These are phyloP conservation scores for Luehdorfia chinensis DNA, from an alignment of 1,140 invertebrate species.

Conservation along the genomic window DNA sequence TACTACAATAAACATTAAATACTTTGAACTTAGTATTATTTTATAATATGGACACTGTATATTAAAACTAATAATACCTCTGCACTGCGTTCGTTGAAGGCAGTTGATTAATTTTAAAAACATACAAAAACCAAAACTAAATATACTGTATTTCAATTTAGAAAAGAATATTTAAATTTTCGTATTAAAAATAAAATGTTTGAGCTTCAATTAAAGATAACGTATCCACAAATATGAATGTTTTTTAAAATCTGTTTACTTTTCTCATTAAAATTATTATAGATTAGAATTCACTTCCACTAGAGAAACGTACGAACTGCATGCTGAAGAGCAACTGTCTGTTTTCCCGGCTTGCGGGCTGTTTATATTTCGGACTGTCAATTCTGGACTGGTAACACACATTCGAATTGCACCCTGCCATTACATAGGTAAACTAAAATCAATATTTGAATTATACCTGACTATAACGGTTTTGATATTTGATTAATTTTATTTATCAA, in stretches of 20 bases:
- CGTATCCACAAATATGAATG: too few relatives aligned
- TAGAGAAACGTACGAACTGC: not conserved
- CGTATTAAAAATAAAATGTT: too few relatives aligned
- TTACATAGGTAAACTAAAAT: conserved; percentile 1
- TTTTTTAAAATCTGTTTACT: too few relatives aligned
- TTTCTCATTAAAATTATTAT: too few relatives aligned
- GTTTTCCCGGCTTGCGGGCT: not conserved
- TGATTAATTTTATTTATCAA: not conserved
- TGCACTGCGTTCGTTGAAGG: not conserved
- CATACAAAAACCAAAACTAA: not conserved
- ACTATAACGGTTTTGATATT: not conserved
- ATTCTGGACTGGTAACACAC: conserved; percentile 11
- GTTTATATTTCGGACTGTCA: not conserved
- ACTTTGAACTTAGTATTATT: too few relatives aligned
- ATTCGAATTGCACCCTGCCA: not conserved
- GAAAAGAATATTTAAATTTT: too few relatives aligned
- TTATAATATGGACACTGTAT: too few relatives aligned
- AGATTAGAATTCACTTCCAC: too few relatives aligned
- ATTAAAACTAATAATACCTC: not conserved
- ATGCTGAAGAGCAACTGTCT: not conserved
- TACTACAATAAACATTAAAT: too few relatives aligned
- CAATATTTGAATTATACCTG: not conserved
- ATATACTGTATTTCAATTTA: too few relatives aligned
- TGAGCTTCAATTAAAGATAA: too few relatives aligned
- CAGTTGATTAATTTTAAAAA: not conserved